A percentile compares a stretch with the other conserved stretches of the same genome.
Conservation (phyloP, 2,888 invertebrate genomes). For the Macropis europaea region DNA sequence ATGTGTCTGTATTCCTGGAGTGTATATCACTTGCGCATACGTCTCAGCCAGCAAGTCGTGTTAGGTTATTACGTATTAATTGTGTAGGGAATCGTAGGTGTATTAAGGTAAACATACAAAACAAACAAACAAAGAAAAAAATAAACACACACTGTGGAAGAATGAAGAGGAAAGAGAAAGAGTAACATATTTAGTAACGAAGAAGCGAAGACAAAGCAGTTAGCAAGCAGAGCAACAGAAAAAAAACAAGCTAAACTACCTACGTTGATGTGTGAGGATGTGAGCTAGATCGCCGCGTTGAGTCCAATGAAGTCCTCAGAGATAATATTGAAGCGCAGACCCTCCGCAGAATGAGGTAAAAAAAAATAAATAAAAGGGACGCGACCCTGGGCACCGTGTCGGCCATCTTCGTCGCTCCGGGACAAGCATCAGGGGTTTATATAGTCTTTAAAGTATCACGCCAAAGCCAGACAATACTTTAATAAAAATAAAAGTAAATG, state of each 20-base stretch:
- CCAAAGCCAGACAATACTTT: constrained; percentile 56
- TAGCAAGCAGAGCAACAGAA: constrained; percentile 59
- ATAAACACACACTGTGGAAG: constrained; percentile 52
- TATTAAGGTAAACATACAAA: constrained; percentile 59
- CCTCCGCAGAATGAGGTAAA: constrained; percentile 69
- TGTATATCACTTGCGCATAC: constrained; percentile 68
- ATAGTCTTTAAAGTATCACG: constrained; percentile 39
- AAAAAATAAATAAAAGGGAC: constrained; percentile 46
- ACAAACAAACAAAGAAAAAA: constrained; percentile 38
- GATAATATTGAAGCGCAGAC: constrained; percentile 65
- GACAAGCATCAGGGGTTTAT: constrained; percentile 29
- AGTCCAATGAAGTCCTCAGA: constrained; percentile 68
- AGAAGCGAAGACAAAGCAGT: constrained; percentile 59
- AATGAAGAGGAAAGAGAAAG: constrained; percentile 21
- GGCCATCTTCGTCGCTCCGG: constrained; percentile 54
- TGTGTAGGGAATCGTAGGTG: constrained; percentile 70
- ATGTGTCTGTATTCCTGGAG: constrained; percentile 59
- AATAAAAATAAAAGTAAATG: constrained; percentile 46
- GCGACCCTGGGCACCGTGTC: constrained; percentile 50
- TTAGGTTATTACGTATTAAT: constrained; percentile 73
- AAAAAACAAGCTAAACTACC: constrained; percentile 37
- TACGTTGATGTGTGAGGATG: constrained; percentile 77
- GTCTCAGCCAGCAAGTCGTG: constrained; percentile 74
- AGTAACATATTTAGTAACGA: constrained; percentile 35
- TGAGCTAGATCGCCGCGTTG: constrained; percentile 74